These are phyloP conservation scores for Hirtodrosophila confusa DNA, from an alignment of 2,888 invertebrate species.

Conservation along the genomic window DNA sequence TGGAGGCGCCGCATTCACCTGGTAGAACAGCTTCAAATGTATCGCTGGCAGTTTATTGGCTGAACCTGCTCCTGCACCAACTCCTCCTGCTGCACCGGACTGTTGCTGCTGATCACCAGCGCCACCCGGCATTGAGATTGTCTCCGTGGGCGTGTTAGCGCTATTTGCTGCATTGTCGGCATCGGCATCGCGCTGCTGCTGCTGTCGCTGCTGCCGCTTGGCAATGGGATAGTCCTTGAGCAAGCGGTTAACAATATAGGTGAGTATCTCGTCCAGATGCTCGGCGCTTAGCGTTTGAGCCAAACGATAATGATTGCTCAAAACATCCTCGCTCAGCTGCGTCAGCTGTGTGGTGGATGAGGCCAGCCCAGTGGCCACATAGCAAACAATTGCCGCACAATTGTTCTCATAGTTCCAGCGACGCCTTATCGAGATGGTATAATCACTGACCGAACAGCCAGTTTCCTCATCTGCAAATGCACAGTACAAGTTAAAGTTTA, in stretches of 20 bases:
- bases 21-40: conserved; percentile 91
- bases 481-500: too few species aligned
- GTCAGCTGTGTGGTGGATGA: conserved; percentile 84
- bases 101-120: conserved; percentile 50
- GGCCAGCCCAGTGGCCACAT: conserved; percentile 88
- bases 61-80: conserved; percentile 3
- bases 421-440: conserved; percentile 92
- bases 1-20: conserved; percentile 86
- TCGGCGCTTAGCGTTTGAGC: conserved; percentile 84
- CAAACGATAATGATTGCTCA: conserved; percentile 81
- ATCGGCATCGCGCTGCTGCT: conserved; percentile 39
- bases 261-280: conserved; percentile 86
- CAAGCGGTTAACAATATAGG: conserved; percentile 85
- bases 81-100: neutral
- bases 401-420: conserved; percentile 96
- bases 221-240: conserved; percentile 84
- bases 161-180: neutral
- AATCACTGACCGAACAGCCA: conserved; percentile 92
- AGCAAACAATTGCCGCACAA: conserved; percentile 93
- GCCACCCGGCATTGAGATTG: conserved; percentile 55
- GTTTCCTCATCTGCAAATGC: conserved; percentile 91
- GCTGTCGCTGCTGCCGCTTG: conserved; percentile 61
- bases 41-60: conserved; percentile 86
- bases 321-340: conserved; percentile 83
- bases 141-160: conserved; percentile 33